Conservation (phyloP, 1,140 invertebrate genomes). For the Popillia japonica region DNA sequence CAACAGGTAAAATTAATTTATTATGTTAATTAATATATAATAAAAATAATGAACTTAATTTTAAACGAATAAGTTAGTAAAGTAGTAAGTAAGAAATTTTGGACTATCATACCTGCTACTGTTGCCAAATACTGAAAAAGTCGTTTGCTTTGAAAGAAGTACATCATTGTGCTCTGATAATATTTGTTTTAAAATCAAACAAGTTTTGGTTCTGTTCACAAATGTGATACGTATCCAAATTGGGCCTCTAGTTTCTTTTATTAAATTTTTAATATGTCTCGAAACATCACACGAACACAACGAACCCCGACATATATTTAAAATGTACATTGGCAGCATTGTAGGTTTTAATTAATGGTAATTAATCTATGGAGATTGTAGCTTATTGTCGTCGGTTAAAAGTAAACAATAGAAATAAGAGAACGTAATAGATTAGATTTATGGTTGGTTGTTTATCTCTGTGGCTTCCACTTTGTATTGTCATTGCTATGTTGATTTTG, state of each 20-base stretch:
- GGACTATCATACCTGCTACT: not conserved
- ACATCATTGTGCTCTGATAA: too few species aligned
- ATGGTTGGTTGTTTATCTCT: not conserved
- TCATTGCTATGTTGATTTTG: not conserved
- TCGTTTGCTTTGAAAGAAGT: not conserved
- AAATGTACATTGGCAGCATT: not conserved
- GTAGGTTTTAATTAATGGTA: not conserved
- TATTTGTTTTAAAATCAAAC: not conserved
- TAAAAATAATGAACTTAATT: too few species aligned
- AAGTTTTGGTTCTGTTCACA: not conserved
- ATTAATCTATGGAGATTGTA: conserved; percentile 5
- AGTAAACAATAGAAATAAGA: conserved; percentile 11
- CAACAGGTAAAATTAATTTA: too few species aligned
- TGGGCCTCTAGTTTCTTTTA: too few species aligned
- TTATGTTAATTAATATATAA: too few species aligned
- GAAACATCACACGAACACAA: not conserved
- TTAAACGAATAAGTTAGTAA: too few species aligned
- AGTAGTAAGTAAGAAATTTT: too few species aligned
- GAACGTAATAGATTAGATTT: not conserved
- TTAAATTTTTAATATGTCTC: too few species aligned
- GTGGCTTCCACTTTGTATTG: not conserved
- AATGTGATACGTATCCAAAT: not conserved
- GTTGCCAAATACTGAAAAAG: not conserved
- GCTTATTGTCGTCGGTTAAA: conserved; percentile 5
- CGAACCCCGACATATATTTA: not conserved